A percentile compares a stretch with the other conserved stretches of the same genome.
Evolutionary conservation across 2,113 vertebrate genomes (phyloP).

Genomic region (Struthio camelus): DNA sequence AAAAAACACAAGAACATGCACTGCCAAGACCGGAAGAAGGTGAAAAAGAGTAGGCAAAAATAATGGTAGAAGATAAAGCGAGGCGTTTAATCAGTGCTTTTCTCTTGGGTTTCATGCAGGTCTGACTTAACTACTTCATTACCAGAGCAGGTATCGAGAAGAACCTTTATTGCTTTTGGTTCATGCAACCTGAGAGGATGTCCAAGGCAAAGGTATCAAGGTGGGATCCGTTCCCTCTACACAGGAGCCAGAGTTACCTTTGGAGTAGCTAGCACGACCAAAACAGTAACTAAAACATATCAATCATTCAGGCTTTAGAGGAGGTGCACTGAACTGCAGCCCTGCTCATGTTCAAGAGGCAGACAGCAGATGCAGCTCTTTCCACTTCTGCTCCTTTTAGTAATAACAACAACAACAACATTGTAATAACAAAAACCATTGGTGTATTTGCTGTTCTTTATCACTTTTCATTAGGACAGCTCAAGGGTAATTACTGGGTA

Average conservation of each 20-base stretch:
- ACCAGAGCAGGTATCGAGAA: background rate
- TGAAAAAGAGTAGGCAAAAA: conserved; percentile 22
- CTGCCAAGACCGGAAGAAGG: conserved; percentile 37
- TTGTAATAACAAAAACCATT: background rate
- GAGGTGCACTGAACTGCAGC: background rate
- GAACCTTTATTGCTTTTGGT: background rate
- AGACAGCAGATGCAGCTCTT: background rate
- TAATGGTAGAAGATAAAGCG: background rate
- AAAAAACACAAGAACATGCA: background rate
- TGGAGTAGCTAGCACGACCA: background rate
- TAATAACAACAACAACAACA: background rate
- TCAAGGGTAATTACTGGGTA: background rate
- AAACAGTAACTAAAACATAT: background rate
- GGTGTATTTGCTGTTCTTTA: background rate
- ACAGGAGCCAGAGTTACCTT: background rate
- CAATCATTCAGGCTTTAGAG: background rate
- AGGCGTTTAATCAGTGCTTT: background rate
- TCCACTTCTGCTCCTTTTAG: background rate
- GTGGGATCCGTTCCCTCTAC: background rate
- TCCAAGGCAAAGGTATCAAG: background rate
- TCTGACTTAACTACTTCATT: background rate
- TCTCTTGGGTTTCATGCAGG: background rate
- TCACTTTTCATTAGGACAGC: background rate
- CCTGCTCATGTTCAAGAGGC: background rate
- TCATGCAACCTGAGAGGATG: background rate